phyloP scores from a whole-genome alignment of 1,140 invertebrate genomes.

The Polypedilum vanderplanki region DNA sequence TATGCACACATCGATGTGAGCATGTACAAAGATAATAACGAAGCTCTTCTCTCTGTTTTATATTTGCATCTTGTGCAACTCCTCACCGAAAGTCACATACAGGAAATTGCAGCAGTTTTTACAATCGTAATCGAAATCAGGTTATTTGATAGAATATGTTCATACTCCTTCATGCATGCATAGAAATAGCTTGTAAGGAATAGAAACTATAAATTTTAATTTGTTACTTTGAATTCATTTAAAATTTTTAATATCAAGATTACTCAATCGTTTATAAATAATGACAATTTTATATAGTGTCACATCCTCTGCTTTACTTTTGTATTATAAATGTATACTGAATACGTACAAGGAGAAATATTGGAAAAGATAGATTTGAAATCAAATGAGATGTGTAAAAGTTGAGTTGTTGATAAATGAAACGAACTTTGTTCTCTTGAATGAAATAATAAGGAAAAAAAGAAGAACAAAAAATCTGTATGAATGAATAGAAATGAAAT shows the following conservation, averaged over 20 bases:
- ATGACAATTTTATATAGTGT: not conserved
- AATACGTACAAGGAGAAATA: no score
- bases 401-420: conserved; percentile 11
- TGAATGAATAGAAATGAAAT: not conserved
- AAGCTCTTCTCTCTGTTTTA: no score
- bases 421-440: not conserved
- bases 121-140: conserved; percentile 12
- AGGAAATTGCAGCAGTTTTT: conserved; percentile 12
- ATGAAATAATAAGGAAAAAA: not conserved
- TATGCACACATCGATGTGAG: no score
- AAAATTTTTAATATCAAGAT: no score
- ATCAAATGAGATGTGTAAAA: conserved; percentile 1
- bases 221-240: no score
- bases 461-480: not conserved
- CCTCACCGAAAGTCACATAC: not conserved
- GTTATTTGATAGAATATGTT: not conserved
- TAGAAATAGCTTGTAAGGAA: no score
- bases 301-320: not conserved
- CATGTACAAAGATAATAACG: no score
- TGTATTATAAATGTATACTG: no score
- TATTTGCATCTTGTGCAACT: no score
- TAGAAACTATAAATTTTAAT: no score
- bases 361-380: not conserved
- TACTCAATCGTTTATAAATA: not conserved
- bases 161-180: no score